Base-by-base conservation (phyloP, 1,140 invertebrate genomes). In the Drosophila saltans region DNA sequence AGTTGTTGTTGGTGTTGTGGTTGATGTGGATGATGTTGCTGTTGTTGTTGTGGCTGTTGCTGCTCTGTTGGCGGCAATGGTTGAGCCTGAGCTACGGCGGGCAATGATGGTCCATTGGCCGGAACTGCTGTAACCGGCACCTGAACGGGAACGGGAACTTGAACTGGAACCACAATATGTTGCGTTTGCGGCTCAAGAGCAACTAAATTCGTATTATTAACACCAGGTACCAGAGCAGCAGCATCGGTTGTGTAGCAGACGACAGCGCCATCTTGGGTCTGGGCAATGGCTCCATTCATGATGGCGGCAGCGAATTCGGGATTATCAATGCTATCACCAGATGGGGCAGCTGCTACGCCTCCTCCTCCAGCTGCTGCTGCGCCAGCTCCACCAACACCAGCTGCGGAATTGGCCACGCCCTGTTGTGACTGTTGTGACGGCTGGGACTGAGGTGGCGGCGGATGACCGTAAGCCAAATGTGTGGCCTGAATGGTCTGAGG, bases 181-280 rank as follows among this genome's bases (percentile, higher is more conserved):
- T 73, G 69, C 41, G 72, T 75, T 71, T 86, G 82, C 66, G 80
- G 86, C 64, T 92, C 91, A 3, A 91, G 79, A 57, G 90, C 80
- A 78, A 92, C 88, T 91, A 91, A 91, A 86, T 92, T 92, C 79
- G 90, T 88, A 79, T 80, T 89, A 63, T 89, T 89, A 59, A 84
- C 77, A 69, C 81, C 81, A 88, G 83, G 81, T 84, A 76, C 88
- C 63, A 85, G 69, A 21, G 85, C 84, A 62, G 89, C 91, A 16
- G 85, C 81, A 62, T 91, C 91, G 77, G 91, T 90, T 36, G 78
- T 79, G 55, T 90, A 91, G 76, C 91, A 91, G 69, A 92, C 88
- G 56, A 90, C 72, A 39, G 70, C 77, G 66, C 90, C 91, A 77
- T 91, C 90, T 67, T 84, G 90, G 26, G 78, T 88, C 63, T 91